A percentile compares a stretch with the other conserved stretches of the same genome.
phyloP scores from a whole-genome alignment of 2,113 vertebrate genomes.

The Dipodomys spectabilis region DNA sequence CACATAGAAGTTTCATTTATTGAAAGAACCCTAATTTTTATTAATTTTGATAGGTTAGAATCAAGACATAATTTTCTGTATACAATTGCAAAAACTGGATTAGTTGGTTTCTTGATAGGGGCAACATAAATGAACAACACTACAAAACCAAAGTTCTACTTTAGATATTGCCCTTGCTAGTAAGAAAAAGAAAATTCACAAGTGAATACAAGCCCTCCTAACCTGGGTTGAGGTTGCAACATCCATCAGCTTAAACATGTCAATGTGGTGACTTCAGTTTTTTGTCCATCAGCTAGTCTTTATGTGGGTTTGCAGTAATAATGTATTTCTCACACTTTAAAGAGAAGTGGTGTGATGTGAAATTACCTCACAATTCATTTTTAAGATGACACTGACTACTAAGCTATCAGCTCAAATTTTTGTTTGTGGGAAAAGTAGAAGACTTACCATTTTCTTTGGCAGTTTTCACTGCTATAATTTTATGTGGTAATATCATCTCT shows the following conservation, averaged over 20 bases:
- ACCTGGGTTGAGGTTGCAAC: not conserved
- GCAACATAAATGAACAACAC: not conserved
- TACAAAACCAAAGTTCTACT: not conserved
- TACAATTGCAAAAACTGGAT: not conserved
- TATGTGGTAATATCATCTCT: not conserved
- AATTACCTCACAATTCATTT: slow-evolving; percentile 64
- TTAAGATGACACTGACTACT: slow-evolving; percentile 48
- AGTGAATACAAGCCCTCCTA: not conserved
- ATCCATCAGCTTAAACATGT: slow-evolving; percentile 42
- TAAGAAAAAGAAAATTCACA: slow-evolving; percentile 17
- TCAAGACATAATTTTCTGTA: not conserved
- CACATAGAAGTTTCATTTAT: not conserved
- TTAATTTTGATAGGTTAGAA: not conserved
- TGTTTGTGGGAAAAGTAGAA: slow-evolving; percentile 25
- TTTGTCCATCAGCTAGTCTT: not conserved
- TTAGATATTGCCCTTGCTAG: not conserved
- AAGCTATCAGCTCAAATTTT: slow-evolving; percentile 39
- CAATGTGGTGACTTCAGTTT: slow-evolving; percentile 39
- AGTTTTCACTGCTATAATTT: slow-evolving; percentile 17
- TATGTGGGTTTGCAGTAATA: slow-evolving; percentile 39
- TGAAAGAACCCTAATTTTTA: not conserved
- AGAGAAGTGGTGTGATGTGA: not conserved
- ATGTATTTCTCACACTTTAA: slow-evolving; percentile 45
- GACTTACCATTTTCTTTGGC: slow-evolving; percentile 18
- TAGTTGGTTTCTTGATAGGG: not conserved